Evolutionary conservation across 2,113 vertebrate species (phyloP).

Genomic region (Poeciliopsis prolifica): DNA sequence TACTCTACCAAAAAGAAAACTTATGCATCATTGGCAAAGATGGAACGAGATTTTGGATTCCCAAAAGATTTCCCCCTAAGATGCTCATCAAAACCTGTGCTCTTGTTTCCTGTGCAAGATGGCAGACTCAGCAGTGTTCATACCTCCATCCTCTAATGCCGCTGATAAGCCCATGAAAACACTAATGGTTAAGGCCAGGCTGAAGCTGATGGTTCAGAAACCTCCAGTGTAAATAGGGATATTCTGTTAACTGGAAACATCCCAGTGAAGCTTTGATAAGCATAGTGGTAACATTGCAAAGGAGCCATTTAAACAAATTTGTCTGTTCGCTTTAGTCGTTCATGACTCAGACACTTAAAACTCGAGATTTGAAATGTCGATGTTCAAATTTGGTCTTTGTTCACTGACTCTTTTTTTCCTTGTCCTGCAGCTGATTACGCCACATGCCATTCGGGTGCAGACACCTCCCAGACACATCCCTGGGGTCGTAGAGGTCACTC

Average conservation of each 20-base stretch:
- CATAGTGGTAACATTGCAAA: neutral
- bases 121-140: too few species aligned
- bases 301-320: neutral
- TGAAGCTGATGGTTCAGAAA: neutral
- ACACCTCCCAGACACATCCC: conserved; percentile 77
- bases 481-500: conserved; percentile 75
- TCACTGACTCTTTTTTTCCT: conserved; percentile 12
- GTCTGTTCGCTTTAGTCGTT: neutral
- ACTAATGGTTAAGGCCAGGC: neutral
- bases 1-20: too few species aligned
- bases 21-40: too few species aligned
- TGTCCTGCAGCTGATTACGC: conserved; percentile 63
- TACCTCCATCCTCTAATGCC: neutral
- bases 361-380: neutral
- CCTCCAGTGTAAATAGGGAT: neutral
- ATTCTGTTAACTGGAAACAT: neutral
- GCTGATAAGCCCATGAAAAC: neutral
- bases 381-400: neutral
- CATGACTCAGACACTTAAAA: neutral
- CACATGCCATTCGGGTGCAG: conserved; percentile 75
- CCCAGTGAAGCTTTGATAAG: neutral
- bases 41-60: too few species aligned
- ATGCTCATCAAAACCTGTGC: too few species aligned
- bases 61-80: too few species aligned
- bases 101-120: too few species aligned